A percentile compares a stretch with the other conserved stretches of the same genome.
Conservation (phyloP, 1,140 invertebrate species). For the Fopius arisanus region DNA sequence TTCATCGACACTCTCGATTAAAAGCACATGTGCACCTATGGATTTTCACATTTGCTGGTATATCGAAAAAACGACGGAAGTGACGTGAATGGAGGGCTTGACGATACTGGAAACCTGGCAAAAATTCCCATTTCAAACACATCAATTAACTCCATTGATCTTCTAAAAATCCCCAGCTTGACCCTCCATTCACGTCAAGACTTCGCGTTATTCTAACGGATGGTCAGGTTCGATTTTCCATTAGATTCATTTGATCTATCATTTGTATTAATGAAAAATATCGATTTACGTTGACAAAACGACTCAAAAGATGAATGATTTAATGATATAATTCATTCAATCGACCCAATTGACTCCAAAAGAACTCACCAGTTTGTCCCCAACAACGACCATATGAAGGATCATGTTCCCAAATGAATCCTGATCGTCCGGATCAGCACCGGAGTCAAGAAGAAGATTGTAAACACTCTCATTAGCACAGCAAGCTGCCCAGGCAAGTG, state of each 20-base stretch:
- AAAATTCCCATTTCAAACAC: background rate
- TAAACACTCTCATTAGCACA: slow-evolving; percentile 97
- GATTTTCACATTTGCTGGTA: background rate
- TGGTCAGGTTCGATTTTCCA: too few relatives aligned
- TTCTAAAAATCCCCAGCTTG: background rate
- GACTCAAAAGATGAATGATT: too few relatives aligned
- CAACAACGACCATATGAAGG: slow-evolving; percentile 97
- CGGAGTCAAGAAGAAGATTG: slow-evolving; percentile 90
- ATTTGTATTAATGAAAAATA: too few relatives aligned
- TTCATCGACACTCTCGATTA: background rate
- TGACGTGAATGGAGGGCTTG: background rate
- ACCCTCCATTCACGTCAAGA: too few relatives aligned
- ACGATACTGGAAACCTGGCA: background rate
- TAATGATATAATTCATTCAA: too few relatives aligned
- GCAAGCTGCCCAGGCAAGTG: slow-evolving; percentile 95
- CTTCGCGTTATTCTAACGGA: too few relatives aligned
- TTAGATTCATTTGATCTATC: too few relatives aligned
- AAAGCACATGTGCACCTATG: background rate
- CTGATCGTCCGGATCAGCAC: slow-evolving; percentile 91
- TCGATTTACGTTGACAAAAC: too few relatives aligned
- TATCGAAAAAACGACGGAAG: background rate
- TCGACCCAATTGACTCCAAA: too few relatives aligned
- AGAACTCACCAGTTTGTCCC: slow-evolving; percentile 87
- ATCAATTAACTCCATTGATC: background rate
- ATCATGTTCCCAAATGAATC: slow-evolving; percentile 96